Conservation (phyloP, 1,140 invertebrate genomes). For the Meteorus sp. region DNA sequence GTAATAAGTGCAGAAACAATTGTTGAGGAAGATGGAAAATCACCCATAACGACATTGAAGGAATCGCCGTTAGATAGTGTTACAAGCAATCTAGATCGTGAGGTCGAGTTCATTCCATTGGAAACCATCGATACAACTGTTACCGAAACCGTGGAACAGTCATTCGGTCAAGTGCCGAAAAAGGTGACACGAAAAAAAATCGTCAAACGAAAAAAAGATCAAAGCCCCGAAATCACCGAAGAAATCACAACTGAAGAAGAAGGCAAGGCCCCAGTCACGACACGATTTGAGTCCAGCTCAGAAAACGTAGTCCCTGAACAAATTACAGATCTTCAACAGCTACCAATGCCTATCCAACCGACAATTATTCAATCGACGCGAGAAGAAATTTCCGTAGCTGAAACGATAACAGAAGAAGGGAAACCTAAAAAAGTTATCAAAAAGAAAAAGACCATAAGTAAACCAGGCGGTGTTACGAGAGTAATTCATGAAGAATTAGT, state of each 20-base stretch:
- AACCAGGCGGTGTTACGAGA: slow-evolving; percentile 31
- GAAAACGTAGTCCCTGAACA: slow-evolving; percentile 17
- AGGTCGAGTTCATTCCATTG: slow-evolving; percentile 16
- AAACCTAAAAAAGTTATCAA: slow-evolving; percentile 38
- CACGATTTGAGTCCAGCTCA: slow-evolving; percentile 29
- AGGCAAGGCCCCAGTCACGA: slow-evolving; percentile 48
- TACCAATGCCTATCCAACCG: slow-evolving; percentile 10
- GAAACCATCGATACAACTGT: slow-evolving; percentile 36
- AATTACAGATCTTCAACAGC: slow-evolving; percentile 13
- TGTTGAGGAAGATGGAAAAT: slow-evolving; percentile 42
- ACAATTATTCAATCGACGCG: slow-evolving; percentile 18
- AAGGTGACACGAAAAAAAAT: slow-evolving; percentile 40
- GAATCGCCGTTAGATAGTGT: slow-evolving; percentile 28
- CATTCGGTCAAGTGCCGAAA: slow-evolving; percentile 21
- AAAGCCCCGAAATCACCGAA: slow-evolving; percentile 50
- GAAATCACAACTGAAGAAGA: slow-evolving; percentile 56
- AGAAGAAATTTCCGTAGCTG: slow-evolving; percentile 35
- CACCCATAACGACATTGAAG: slow-evolving; percentile 40
- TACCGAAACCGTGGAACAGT: slow-evolving; percentile 33
- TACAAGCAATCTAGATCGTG: slow-evolving; percentile 48
- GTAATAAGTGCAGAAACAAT: slow-evolving; percentile 40
- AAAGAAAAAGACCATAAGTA: slow-evolving; percentile 32
- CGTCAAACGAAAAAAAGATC: slow-evolving; percentile 38
- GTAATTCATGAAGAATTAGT: slow-evolving; percentile 42
- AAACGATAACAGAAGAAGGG: slow-evolving; percentile 32